These are phyloP conservation scores for Cyprinodon variegatus DNA, from an alignment of 2,113 vertebrate genomes.

Conservation along the genomic window DNA sequence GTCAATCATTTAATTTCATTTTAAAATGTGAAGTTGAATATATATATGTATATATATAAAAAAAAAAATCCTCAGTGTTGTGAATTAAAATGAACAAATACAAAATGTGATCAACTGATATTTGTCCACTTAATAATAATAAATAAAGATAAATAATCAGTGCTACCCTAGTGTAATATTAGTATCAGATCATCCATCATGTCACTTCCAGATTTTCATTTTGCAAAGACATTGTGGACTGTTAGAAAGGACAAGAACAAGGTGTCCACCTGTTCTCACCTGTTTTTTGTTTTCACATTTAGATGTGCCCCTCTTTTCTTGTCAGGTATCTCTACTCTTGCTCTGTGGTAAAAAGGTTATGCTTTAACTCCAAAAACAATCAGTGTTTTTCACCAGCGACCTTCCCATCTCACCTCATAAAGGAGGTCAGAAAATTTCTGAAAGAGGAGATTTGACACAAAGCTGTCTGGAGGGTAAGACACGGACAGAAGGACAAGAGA, in stretches of 20 bases:
- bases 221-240: background rate
- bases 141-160: background rate
- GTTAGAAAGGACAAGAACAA: constrained; percentile 3
- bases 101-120: background rate
- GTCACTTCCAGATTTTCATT: constrained; percentile 8
- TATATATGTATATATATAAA: too few species aligned
- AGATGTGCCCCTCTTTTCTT: constrained; percentile 11
- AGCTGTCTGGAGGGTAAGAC: constrained; percentile 66
- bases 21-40: too few species aligned
- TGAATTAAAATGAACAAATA: background rate
- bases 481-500: constrained; percentile 19
- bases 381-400: constrained; percentile 47
- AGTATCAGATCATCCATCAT: background rate
- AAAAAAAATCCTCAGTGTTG: too few species aligned
- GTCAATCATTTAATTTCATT: background rate
- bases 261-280: constrained; percentile 11
- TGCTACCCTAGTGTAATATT: background rate
- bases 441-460: constrained; percentile 53
- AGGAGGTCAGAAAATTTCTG: constrained; percentile 47
- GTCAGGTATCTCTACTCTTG: constrained; percentile 31
- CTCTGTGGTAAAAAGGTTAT: constrained; percentile 1
- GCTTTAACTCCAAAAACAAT: constrained; percentile 42
- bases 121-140: too few species aligned
- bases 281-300: constrained; percentile 31
- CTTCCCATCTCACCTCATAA: constrained; percentile 49